Percentiles rank a stretch among this genome's conserved stretches.
phyloP scores from a whole-genome alignment of 2,797 vertebrate genomes.

The Lacerta bilineata region DNA sequence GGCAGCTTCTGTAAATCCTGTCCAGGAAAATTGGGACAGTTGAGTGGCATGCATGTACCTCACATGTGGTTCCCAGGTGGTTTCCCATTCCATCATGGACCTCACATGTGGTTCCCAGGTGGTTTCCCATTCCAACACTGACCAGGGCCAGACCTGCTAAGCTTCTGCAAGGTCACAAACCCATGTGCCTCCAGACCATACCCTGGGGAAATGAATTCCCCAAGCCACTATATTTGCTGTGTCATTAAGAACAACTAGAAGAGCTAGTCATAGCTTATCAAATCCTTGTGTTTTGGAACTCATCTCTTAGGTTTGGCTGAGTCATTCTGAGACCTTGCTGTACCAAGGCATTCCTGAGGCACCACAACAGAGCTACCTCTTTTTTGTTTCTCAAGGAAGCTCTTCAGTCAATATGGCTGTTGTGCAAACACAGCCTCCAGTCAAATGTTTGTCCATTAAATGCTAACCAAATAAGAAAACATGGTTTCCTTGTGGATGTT shows the following conservation, averaged over 20 bases:
- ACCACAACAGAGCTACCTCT: constrained; percentile 44
- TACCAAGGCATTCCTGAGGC: constrained; percentile 23
- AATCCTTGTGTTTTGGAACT: constrained; percentile 24
- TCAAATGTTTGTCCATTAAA: constrained; percentile 20
- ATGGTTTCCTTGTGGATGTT: constrained; percentile 1
- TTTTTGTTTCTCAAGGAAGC: constrained; percentile 40
- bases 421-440: background rate
- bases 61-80: too few species aligned
- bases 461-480: constrained; percentile 53
- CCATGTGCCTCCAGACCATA: too few species aligned
- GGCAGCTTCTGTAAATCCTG: too few species aligned
- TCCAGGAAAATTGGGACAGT: too few species aligned
- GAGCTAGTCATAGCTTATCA: background rate
- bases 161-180: too few species aligned
- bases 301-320: constrained; percentile 58
- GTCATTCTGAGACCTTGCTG: constrained; percentile 49
- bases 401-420: constrained; percentile 35
- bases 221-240: constrained; percentile 9
- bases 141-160: too few species aligned
- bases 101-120: too few species aligned
- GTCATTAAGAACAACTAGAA: constrained; percentile 33
- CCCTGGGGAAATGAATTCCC: too few species aligned
- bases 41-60: too few species aligned
- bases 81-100: too few species aligned
- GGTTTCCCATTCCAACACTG: too few species aligned